Evolutionary conservation across 2,888 invertebrate genomes (phyloP).

Genomic region (Oligia fasciuncula): DNA sequence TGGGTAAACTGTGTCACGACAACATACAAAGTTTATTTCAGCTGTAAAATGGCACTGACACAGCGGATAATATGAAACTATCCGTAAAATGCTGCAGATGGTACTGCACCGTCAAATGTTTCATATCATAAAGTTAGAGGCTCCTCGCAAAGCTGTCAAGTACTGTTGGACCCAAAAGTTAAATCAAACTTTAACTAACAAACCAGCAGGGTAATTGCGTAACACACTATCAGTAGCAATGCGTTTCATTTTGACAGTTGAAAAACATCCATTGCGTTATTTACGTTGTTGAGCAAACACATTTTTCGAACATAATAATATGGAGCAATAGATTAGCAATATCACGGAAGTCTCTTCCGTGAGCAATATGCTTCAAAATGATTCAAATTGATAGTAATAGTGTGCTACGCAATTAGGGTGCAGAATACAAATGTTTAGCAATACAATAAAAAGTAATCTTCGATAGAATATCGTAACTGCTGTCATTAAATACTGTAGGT

Average conservation of each 20-base stretch:
- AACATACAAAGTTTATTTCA: slow-evolving; percentile 40
- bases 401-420: no score
- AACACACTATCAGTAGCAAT: no score
- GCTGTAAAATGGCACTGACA: slow-evolving; percentile 45
- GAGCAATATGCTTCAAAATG: no score
- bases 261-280: no score
- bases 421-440: background rate
- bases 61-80: slow-evolving; percentile 62
- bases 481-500: background rate
- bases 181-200: slow-evolving; percentile 16
- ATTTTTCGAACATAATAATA: no score
- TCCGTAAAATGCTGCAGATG: slow-evolving; percentile 67
- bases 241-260: no score
- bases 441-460: slow-evolving; percentile 9
- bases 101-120: slow-evolving; percentile 66
- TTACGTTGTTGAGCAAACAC: no score
- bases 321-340: no score
- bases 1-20: slow-evolving; percentile 20
- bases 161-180: slow-evolving; percentile 35
- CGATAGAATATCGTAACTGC: background rate
- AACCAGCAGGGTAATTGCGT: background rate
- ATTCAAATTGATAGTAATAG: no score
- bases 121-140: slow-evolving; percentile 67
- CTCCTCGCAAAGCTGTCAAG: slow-evolving; percentile 57
- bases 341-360: no score